These are phyloP conservation scores for Scomber colias DNA, from an alignment of 2,113 vertebrate species.

Conservation along the genomic window DNA sequence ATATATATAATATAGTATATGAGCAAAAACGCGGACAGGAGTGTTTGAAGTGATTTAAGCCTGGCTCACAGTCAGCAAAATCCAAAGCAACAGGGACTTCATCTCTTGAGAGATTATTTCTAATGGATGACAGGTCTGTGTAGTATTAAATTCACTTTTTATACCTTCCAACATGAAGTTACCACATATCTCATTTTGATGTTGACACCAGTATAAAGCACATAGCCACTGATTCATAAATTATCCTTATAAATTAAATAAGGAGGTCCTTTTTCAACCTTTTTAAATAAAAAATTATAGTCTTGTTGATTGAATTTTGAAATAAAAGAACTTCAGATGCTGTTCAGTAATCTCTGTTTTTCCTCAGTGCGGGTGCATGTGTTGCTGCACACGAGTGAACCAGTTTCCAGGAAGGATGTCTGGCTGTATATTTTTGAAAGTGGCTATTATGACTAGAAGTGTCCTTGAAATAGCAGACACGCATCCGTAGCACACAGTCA, in stretches of 20 bases:
- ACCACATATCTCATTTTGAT: slow-evolving; percentile 22
- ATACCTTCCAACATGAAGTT: slow-evolving; percentile 2
- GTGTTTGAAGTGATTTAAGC: slow-evolving; percentile 57
- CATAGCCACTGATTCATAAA: neutral
- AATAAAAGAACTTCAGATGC: neutral
- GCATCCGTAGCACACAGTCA: slow-evolving; percentile 22
- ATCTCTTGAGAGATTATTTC: slow-evolving; percentile 37
- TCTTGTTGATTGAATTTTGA: neutral
- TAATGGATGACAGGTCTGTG: slow-evolving; percentile 44
- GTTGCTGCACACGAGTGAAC: neutral
- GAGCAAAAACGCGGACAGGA: neutral
- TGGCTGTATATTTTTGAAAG: slow-evolving; percentile 36
- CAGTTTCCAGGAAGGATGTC: slow-evolving; percentile 46
- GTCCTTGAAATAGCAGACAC: slow-evolving; percentile 50
- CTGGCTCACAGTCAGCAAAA: slow-evolving; percentile 56
- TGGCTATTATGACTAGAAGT: slow-evolving; percentile 19
- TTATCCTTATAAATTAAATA: neutral
- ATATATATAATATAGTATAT: neutral
- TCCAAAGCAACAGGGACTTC: slow-evolving; percentile 26
- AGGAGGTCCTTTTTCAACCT: neutral
- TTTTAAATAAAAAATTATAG: neutral
- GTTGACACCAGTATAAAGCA: neutral
- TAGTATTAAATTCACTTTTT: slow-evolving; percentile 48
- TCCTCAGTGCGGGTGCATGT: neutral
- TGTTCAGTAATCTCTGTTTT: neutral